A percentile compares a stretch with the other conserved stretches of the same genome.
Evolutionary conservation across 2,888 invertebrate species (phyloP).

Genomic region (Hedychridium roseum): DNA sequence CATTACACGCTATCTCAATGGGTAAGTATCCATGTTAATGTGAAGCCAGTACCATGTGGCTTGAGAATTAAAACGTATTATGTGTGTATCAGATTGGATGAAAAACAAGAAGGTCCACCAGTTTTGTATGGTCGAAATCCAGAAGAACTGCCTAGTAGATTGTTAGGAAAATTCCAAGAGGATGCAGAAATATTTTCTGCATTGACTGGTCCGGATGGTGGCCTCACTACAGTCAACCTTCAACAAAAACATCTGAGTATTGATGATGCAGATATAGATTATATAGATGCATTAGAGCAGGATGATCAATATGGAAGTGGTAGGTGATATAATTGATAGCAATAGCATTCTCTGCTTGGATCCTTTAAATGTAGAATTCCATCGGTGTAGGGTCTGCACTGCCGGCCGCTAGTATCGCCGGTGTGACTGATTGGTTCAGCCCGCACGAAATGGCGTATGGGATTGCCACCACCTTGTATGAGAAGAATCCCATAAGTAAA

Average conservation of each 20-base stretch:
- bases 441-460: slow-evolving; percentile 72
- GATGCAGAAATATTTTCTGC: slow-evolving; percentile 73
- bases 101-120: slow-evolving; percentile 65
- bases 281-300: slow-evolving; percentile 71
- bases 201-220: slow-evolving; percentile 84
- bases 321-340: slow-evolving; percentile 27
- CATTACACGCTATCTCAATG: slow-evolving; percentile 75
- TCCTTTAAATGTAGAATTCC: not conserved
- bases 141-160: slow-evolving; percentile 74
- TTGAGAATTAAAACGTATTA: too few relatives aligned
- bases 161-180: slow-evolving; percentile 66
- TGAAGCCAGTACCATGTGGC: too few relatives aligned
- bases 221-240: slow-evolving; percentile 77
- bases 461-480: slow-evolving; percentile 81
- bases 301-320: slow-evolving; percentile 52
- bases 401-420: slow-evolving; percentile 38
- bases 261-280: slow-evolving; percentile 75
- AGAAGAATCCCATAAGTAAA: slow-evolving; percentile 81
- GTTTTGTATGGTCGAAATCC: slow-evolving; percentile 77
- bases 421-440: slow-evolving; percentile 67
- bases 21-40: slow-evolving; percentile 66
- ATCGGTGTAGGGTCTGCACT: not conserved
- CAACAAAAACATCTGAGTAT: slow-evolving; percentile 73
- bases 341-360: not conserved
- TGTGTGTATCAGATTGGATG: slow-evolving; percentile 59